Conservation (phyloP, 2,113 vertebrate species). For the Apeltes quadracus region DNA sequence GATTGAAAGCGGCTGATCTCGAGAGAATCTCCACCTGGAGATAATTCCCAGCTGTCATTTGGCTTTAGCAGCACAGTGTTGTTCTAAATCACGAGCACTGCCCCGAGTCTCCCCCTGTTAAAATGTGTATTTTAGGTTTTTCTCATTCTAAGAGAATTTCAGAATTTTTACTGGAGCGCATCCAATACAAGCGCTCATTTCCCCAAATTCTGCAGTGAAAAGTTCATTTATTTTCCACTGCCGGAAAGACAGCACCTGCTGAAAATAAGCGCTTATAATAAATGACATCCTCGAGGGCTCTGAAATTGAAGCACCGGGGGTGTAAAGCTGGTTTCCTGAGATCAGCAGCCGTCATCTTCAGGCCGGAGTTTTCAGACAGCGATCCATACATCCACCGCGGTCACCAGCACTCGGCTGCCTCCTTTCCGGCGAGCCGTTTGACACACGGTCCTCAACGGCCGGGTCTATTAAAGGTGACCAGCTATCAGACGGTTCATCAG, state of each 20-base stretch:
- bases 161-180: background rate
- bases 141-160: slow-evolving; percentile 24
- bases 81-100: slow-evolving; percentile 38
- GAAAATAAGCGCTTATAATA: slow-evolving; percentile 37
- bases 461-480: slow-evolving; percentile 66
- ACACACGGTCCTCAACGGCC: slow-evolving; percentile 46
- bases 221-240: slow-evolving; percentile 5
- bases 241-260: background rate
- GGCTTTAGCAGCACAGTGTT: slow-evolving; percentile 31
- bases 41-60: slow-evolving; percentile 44
- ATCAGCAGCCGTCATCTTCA: slow-evolving; percentile 65
- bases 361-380: slow-evolving; percentile 58
- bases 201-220: slow-evolving; percentile 14
- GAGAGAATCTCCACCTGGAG: slow-evolving; percentile 56
- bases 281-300: slow-evolving; percentile 39
- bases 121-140: slow-evolving; percentile 13
- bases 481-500: slow-evolving; percentile 65
- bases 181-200: slow-evolving; percentile 2
- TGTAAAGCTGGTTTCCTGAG: slow-evolving; percentile 29
- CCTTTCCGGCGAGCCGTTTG: slow-evolving; percentile 58
- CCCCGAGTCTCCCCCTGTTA: slow-evolving; percentile 1
- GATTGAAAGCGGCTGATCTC: slow-evolving; percentile 68
- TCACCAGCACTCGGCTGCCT: slow-evolving; percentile 47
- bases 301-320: background rate
- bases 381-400: slow-evolving; percentile 54